Conservation (phyloP, 2,797 vertebrate species). For the Naso thynnoides region DNA sequence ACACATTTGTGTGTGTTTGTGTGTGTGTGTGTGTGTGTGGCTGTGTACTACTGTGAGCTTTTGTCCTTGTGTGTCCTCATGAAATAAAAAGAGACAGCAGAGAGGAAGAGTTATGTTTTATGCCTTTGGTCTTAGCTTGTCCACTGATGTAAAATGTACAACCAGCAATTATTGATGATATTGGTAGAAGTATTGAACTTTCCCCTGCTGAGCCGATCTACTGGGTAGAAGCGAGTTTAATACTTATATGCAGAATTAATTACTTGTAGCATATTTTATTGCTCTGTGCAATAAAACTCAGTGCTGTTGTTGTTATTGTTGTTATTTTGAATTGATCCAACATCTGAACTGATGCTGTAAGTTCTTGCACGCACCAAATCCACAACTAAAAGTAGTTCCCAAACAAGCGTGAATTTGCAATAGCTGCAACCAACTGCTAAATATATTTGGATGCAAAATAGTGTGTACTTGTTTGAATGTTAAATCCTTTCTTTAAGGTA, state of each 20-base stretch:
- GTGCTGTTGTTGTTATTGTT: neutral
- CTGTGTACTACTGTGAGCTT: neutral
- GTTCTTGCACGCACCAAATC: too few relatives aligned
- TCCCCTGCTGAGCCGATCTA: conserved; percentile 14
- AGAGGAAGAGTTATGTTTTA: conserved; percentile 21
- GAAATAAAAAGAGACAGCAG: conserved; percentile 38
- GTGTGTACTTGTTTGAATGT: too few relatives aligned
- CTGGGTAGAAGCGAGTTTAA: neutral
- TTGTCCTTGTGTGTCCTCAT: conserved; percentile 56
- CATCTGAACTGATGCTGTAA: too few relatives aligned
- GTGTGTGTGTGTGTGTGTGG: neutral
- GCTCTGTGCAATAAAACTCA: neutral
- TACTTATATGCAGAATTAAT: neutral
- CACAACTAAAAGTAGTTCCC: too few relatives aligned
- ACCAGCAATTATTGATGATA: conserved; percentile 44
- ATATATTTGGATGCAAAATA: too few relatives aligned
- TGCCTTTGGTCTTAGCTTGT: conserved; percentile 36
- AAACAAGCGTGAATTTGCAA: too few relatives aligned
- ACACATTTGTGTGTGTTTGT: conserved; percentile 6
- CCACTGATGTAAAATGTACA: conserved; percentile 14
- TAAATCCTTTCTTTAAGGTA: too few relatives aligned
- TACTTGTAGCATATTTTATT: neutral
- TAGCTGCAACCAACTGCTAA: too few relatives aligned
- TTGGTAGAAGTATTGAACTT: conserved; percentile 28
- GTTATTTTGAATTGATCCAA: too few relatives aligned